Conservation (phyloP, 2,113 vertebrate species). For the Peromyscus polionotus region DNA sequence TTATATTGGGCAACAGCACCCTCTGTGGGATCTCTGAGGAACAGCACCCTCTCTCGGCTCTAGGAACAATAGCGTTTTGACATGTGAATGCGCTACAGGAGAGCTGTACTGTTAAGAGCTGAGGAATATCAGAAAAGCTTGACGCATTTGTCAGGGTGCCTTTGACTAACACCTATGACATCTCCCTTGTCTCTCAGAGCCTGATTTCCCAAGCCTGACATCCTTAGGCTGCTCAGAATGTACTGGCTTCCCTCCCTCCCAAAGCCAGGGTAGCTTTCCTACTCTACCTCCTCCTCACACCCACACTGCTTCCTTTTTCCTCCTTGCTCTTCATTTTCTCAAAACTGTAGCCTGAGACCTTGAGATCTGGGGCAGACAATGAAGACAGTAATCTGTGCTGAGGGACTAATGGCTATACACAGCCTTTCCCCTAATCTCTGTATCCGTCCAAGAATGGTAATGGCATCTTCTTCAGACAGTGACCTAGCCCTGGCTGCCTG, state of each 20-base stretch:
- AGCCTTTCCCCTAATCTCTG: too few relatives aligned
- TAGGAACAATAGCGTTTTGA: conserved; percentile 39
- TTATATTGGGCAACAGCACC: conserved; percentile 64
- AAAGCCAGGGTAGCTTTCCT: neutral
- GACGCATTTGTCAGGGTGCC: neutral
- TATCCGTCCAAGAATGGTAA: neutral
- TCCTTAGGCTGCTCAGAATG: neutral
- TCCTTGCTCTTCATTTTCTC: neutral
- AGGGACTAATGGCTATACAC: neutral
- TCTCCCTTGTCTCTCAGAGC: neutral
- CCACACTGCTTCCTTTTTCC: neutral
- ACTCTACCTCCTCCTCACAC: neutral
- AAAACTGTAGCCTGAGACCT: neutral
- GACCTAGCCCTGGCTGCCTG: neutral
- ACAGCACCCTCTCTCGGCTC: neutral
- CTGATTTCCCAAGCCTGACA: neutral
- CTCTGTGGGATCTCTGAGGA: conserved; percentile 71
- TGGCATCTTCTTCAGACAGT: neutral
- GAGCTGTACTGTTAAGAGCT: neutral
- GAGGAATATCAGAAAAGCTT: neutral
- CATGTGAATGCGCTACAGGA: neutral
- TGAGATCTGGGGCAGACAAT: neutral
- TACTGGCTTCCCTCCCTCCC: fast-evolving
- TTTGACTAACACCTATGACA: neutral
- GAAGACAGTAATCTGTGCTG: neutral